phyloP scores from a whole-genome alignment of 2,888 invertebrate species.

The Microplitis deprimator region DNA sequence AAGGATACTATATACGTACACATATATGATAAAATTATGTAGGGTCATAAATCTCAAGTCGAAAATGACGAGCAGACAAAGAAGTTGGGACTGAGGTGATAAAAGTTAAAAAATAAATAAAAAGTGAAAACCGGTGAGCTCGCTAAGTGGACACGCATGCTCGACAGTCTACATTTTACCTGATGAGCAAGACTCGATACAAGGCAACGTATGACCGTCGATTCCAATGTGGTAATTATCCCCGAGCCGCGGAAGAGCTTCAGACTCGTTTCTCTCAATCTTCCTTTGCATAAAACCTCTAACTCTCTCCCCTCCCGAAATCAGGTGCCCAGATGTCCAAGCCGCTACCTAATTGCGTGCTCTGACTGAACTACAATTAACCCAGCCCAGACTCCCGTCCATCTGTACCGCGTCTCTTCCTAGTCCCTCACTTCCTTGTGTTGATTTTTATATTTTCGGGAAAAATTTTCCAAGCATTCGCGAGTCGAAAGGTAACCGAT shows the following conservation, averaged over 20 bases:
- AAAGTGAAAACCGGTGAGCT: background rate
- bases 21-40: background rate
- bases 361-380: too few species aligned
- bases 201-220: constrained; percentile 58
- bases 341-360: too few species aligned
- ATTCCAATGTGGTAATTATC: constrained; percentile 59
- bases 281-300: too few species aligned
- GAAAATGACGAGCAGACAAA: constrained; percentile 25
- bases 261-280: too few species aligned
- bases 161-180: constrained; percentile 25
- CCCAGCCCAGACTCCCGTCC: too few species aligned
- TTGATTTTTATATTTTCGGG: too few species aligned
- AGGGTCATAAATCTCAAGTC: constrained; percentile 7
- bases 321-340: too few species aligned
- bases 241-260: constrained; percentile 5
- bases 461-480: background rate
- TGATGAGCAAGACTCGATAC: constrained; percentile 43
- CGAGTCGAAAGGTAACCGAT: constrained; percentile 19
- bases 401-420: too few species aligned
- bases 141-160: constrained; percentile 49
- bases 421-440: too few species aligned
- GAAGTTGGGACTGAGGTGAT: constrained; percentile 7
- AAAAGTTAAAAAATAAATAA: background rate
- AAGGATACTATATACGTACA: background rate
- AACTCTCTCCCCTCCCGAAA: too few species aligned